These are phyloP conservation scores for Apeira syringaria DNA, from an alignment of 2,888 invertebrate genomes.

Conservation along the genomic window DNA sequence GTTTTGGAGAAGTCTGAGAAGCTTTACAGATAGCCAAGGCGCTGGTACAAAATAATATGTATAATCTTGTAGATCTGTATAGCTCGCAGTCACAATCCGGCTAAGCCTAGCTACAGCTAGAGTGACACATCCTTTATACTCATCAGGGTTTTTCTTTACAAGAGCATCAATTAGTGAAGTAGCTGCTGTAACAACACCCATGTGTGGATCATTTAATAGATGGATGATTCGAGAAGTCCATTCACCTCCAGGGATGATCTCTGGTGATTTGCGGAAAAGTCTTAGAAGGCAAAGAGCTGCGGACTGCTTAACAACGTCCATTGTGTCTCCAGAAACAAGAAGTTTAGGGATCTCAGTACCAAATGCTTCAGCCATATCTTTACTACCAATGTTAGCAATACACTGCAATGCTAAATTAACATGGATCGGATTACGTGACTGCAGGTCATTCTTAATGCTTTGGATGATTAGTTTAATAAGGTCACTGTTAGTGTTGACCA, in stretches of 20 bases:
- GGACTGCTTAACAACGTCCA: constrained; percentile 99
- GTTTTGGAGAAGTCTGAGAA: constrained; percentile 97
- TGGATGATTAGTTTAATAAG: constrained; percentile 99
- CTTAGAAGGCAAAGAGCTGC: constrained; percentile 98
- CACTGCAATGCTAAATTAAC: constrained; percentile 99
- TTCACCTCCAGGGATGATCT: constrained; percentile 98
- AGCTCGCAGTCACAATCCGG: constrained; percentile 98
- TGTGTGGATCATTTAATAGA: constrained; percentile 98
- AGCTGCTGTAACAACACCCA: constrained; percentile 99
- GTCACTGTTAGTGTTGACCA: constrained; percentile 99
- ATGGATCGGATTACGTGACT: constrained; percentile 98
- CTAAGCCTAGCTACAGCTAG: constrained; percentile 98
- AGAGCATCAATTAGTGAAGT: constrained; percentile 98
- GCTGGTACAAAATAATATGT: constrained; percentile 99
- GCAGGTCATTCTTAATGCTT: constrained; percentile 99
- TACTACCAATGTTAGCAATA: constrained; percentile 99
- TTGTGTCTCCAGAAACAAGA: constrained; percentile 99
- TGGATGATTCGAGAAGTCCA: constrained; percentile 99
- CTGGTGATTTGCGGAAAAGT: constrained; percentile 96
- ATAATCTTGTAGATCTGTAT: constrained; percentile 99
- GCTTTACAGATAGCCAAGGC: constrained; percentile 99
- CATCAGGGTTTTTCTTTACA: constrained; percentile 99
- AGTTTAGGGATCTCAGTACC: constrained; percentile 99
- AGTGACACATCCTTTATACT: constrained; percentile 99
- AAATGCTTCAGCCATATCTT: constrained; percentile 99